Evolutionary conservation across 2,888 invertebrate species (phyloP), one percentile per base, ranked within the genome.

Genomic region (Diadromus collaris): DNA sequence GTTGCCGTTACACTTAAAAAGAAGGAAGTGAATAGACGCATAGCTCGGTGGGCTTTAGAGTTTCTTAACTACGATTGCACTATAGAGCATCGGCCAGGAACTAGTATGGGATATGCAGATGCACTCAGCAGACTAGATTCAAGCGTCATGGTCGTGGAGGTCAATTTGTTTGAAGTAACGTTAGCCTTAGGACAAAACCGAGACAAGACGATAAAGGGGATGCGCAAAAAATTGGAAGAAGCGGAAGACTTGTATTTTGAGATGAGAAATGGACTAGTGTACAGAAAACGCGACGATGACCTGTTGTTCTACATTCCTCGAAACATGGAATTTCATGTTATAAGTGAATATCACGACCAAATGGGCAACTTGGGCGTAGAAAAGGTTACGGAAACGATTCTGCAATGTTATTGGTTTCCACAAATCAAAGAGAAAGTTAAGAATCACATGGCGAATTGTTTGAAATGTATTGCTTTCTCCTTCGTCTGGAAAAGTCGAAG

Each of bases 81-180:
- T 19, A 54, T 84, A 9, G 82, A 82, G 34, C 86, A 87, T 71
- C 60, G 86, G 34, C 19, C 76, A 3, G 81, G 79, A 5, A 74
- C 56, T 1, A 72, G 80, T 48, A 86, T 86, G 85, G 58, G 51
- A 6, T 85, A 87, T 73, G 86, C 84, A 4, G 86, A 87, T 76
- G 85, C 85, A 13, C 70, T 86, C 24, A 84, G 84, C 76, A 48
- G 46, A 19, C 46, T 48, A 13, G n/a, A 48, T n/a, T 48, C 46
- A n/a, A 48, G 46, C 6, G n/a, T 48, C 48, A 32, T 48, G 19
- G 19, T 48, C n/a, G 10, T 82, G 5, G 79, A 78, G 10, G 79
- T 76, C 27, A 80, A 82, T 56, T 64, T 77, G 2, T 64, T 82
- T 6, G 79, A 82, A 51, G 56, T 48, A 10, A 79, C 76, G 48